Percentiles rank a stretch among this genome's conserved stretches.
phyloP scores from a whole-genome alignment of 1,140 invertebrate genomes.

The Lamellibrachia luymesi region DNA sequence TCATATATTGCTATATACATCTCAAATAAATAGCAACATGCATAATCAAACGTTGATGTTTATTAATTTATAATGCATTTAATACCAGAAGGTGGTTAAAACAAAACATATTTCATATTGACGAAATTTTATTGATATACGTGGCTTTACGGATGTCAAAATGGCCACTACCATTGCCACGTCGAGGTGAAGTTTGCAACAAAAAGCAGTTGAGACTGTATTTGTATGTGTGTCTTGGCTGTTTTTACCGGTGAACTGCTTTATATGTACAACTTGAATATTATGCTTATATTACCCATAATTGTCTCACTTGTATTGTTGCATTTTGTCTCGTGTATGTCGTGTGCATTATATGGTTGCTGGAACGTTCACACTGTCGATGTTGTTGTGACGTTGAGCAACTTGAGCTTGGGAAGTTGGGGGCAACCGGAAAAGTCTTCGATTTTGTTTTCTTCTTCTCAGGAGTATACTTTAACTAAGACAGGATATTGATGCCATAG shows the following conservation, averaged over 20 bases:
- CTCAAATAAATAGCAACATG: background rate
- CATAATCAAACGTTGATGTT: background rate
- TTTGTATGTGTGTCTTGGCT: background rate
- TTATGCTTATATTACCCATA: background rate
- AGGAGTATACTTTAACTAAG: background rate
- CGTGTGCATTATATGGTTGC: background rate
- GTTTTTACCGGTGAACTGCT: background rate
- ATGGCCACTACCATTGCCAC: background rate
- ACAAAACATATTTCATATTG: background rate
- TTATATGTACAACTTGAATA: background rate
- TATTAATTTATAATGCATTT: background rate
- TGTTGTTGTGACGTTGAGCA: background rate
- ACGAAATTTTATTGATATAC: background rate
- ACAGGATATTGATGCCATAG: background rate
- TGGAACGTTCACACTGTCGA: background rate
- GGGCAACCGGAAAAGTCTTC: background rate
- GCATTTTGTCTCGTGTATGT: background rate
- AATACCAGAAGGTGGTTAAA: background rate
- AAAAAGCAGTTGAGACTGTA: background rate
- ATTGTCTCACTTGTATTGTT: background rate
- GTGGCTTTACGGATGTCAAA: background rate
- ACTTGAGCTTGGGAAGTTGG: background rate
- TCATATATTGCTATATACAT: background rate
- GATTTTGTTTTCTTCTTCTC: background rate
- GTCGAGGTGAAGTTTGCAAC: background rate